A percentile compares a stretch with the other conserved stretches of the same genome.
These are phyloP conservation scores for Diadegma fenestrale DNA, from an alignment of 2,888 invertebrate genomes.

Conservation along the genomic window DNA sequence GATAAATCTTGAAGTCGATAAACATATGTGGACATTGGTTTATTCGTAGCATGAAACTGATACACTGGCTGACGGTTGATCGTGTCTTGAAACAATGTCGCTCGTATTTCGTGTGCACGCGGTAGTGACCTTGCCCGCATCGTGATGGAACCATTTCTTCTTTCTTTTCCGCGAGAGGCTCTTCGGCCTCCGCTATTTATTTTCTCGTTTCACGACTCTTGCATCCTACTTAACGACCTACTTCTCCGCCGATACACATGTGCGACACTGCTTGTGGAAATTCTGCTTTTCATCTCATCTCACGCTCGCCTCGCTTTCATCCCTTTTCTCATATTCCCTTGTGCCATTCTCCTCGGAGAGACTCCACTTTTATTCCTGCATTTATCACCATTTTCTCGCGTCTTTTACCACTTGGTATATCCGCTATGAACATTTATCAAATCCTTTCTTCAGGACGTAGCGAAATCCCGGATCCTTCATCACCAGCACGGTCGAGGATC, in stretches of 20 bases:
- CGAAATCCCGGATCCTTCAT: constrained; percentile 52
- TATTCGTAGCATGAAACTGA: not conserved
- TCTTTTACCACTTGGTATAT: constrained; percentile 21
- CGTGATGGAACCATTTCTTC: constrained; percentile 25
- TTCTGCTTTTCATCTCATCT: constrained; percentile 38
- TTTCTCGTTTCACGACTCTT: not conserved
- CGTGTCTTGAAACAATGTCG: constrained; percentile 5
- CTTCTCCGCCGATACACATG: constrained; percentile 42
- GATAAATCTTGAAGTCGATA: not conserved
- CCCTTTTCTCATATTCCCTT: not conserved
- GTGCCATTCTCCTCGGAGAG: not conserved
- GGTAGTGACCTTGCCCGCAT: constrained; percentile 44
- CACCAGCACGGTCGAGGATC: constrained; percentile 30
- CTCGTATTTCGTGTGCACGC: not conserved
- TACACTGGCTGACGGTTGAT: not conserved
- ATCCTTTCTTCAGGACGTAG: constrained; percentile 29
- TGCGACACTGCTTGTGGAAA: constrained; percentile 32
- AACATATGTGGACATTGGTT: not conserved
- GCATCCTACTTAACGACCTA: constrained; percentile 45
- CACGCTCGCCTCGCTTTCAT: not conserved
- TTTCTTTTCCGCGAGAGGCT: not conserved
- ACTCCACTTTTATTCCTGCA: constrained; percentile 35
- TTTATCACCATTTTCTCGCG: constrained; percentile 44
- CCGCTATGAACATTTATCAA: constrained; percentile 55
- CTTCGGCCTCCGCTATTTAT: not conserved